phyloP scores from a whole-genome alignment of 2,888 invertebrate genomes.

The Drosophila imparisetae region DNA sequence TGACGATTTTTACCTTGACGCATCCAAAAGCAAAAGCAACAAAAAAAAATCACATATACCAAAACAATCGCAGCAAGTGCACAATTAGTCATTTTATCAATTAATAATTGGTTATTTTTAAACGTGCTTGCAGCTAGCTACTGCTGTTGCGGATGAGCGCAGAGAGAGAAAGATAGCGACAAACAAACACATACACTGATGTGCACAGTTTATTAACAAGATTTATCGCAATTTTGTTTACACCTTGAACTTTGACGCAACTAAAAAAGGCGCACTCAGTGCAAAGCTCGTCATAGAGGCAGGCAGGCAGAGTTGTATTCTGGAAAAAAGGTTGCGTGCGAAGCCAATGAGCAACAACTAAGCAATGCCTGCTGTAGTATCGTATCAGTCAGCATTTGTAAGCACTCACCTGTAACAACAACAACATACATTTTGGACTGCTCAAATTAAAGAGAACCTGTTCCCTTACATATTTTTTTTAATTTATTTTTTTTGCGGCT shows the following conservation, averaged over 20 bases:
- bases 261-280: conserved; percentile 32
- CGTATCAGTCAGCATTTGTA: conserved; percentile 33
- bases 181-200: conserved; percentile 5
- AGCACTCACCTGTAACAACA: conserved; percentile 39
- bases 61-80: conserved; percentile 48
- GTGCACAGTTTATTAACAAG: conserved; percentile 36
- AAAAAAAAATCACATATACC: conserved; percentile 41
- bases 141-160: conserved; percentile 53
- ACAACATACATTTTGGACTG: background rate
- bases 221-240: conserved; percentile 53
- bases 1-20: conserved; percentile 44
- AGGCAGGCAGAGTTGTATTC: background rate
- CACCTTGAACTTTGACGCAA: conserved; percentile 75
- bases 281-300: conserved; percentile 41
- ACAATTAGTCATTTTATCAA: conserved; percentile 73
- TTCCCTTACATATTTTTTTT: conserved; percentile 16
- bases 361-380: conserved; percentile 11
- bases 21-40: conserved; percentile 36
- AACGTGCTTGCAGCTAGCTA: conserved; percentile 33
- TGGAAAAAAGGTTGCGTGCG: background rate
- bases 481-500: conserved; percentile 16
- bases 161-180: conserved; percentile 13
- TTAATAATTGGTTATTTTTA: conserved; percentile 76
- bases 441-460: conserved; percentile 34
- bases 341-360: background rate